A percentile compares a stretch with the other conserved stretches of the same genome.
phyloP scores from a whole-genome alignment of 2,797 vertebrate species.

The Danio jaintianensis region DNA sequence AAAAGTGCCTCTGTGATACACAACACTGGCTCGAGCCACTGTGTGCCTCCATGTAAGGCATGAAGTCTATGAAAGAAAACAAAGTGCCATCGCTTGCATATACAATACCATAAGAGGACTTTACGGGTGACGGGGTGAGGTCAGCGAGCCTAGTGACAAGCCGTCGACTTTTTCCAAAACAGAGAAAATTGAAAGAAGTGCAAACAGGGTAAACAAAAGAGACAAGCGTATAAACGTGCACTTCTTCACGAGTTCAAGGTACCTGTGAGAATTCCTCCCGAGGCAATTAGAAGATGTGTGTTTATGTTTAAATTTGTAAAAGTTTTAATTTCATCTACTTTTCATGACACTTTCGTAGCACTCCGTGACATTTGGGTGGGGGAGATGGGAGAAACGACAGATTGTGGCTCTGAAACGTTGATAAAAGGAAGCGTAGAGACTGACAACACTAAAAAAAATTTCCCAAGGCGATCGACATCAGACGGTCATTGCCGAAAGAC shows the following conservation, averaged over 20 bases:
- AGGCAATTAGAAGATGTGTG: slow-evolving; percentile 47
- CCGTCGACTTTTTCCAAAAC: slow-evolving; percentile 78
- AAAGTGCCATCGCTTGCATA: slow-evolving; percentile 74
- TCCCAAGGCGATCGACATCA: slow-evolving; percentile 66
- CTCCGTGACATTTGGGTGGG: slow-evolving; percentile 13
- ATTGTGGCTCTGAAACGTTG: slow-evolving; percentile 53
- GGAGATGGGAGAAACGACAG: slow-evolving; percentile 17
- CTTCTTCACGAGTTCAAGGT: slow-evolving; percentile 31
- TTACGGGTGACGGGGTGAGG: slow-evolving; percentile 70
- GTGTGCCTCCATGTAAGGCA: slow-evolving; percentile 81
- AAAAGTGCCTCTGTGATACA: slow-evolving; percentile 46
- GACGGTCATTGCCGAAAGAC: slow-evolving; percentile 52
- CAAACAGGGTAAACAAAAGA: slow-evolving; percentile 32
- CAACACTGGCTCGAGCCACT: slow-evolving; percentile 49
- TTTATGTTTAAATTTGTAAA: slow-evolving; percentile 46
- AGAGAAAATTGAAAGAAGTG: slow-evolving; percentile 57
- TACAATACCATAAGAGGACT: slow-evolving; percentile 82
- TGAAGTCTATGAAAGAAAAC: slow-evolving; percentile 75
- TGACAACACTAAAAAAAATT: slow-evolving; percentile 67
- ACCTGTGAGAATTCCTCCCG: slow-evolving; percentile 38
- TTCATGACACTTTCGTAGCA: slow-evolving; percentile 44
- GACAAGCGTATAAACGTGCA: not conserved
- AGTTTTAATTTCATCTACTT: slow-evolving; percentile 47
- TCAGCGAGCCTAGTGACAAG: slow-evolving; percentile 66
- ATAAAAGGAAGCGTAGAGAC: slow-evolving; percentile 68